Base-by-base conservation (phyloP, 2,797 vertebrate species). In the Bovichtus variegatus region DNA sequence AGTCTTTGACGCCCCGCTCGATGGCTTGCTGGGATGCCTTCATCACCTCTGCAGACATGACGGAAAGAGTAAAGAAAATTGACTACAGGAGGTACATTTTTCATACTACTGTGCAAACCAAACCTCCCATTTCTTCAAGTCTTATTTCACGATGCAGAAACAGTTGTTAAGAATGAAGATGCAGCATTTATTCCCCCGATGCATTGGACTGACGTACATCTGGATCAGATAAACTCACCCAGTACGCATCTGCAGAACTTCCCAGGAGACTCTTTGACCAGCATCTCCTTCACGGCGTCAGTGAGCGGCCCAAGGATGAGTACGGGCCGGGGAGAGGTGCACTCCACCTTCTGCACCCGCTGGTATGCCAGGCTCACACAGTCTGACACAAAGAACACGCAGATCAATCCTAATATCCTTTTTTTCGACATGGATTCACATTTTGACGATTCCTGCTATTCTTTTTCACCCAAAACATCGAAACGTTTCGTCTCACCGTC, bases 1-100 rank as follows among this genome's bases (percentile, higher is more conserved):
- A 99, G 86, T 99, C 98, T 90, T 97, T 99, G 86, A 99, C 97
- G 0, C 98, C 98, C 0, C 97, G 95, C 76, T 99, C 98, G 2
- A 99, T 99, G 83, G 98, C 98, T 92, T 99, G 98, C 82, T 99
- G 98, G 34, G 98, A 99, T 44, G 98, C 98, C 94, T 99, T 99
- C 98, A 99, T 99, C 89, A 99, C 96, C 93, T 99, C 98, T 99
- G 94, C 58, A 84, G 65, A 61, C 23, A 13, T 7, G 50, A 78
- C 3, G 69, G 10, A 68, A 54, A 59, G 12, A 34, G 54, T 11
- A 13, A 79, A 44, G 10, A 49, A 36, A 66, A n/a, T 2, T 9
- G 7, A 1, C 3, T 29, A 1, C 6, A 2, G 7, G 13, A 44
- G 8, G 31, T 7, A 25, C 11, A 51, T 19, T 18, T 3, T 9